A percentile compares a stretch with the other conserved stretches of the same genome.
phyloP scores from a whole-genome alignment of 2,797 vertebrate genomes.

The Notolabrus celidotus region DNA sequence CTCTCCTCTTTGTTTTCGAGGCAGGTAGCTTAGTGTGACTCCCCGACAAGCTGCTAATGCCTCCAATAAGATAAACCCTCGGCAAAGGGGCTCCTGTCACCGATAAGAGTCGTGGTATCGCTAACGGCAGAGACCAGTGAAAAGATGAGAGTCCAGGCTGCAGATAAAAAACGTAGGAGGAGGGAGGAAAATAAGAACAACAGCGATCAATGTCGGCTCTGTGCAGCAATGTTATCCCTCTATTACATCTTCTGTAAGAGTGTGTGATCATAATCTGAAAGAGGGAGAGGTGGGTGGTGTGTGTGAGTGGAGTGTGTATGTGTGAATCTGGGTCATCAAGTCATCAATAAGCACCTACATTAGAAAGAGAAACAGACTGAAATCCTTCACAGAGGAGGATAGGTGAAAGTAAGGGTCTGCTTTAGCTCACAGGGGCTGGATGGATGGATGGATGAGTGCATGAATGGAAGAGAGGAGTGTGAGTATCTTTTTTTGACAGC shows the following conservation, averaged over 20 bases:
- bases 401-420: constrained; percentile 22
- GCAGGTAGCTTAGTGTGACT: constrained; percentile 36
- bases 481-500: constrained; percentile 72
- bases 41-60: constrained; percentile 54
- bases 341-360: constrained; percentile 77
- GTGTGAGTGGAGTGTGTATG: constrained; percentile 27
- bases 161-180: constrained; percentile 71
- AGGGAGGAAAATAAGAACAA: constrained; percentile 68
- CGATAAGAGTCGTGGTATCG: constrained; percentile 65
- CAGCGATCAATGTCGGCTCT: constrained; percentile 50
- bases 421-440: constrained; percentile 29
- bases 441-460: constrained; percentile 50
- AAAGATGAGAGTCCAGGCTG: constrained; percentile 64
- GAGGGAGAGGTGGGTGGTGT: constrained; percentile 24
- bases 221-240: constrained; percentile 52
- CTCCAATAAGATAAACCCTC: constrained; percentile 67
- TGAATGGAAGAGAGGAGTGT: constrained; percentile 58
- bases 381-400: constrained; percentile 44
- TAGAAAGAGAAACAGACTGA: constrained; percentile 72
- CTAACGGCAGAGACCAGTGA: constrained; percentile 60
- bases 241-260: constrained; percentile 48
- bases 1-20: constrained; percentile 3
- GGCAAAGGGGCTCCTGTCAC: constrained; percentile 53
- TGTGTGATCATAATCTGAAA: constrained; percentile 56
- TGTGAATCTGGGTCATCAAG: constrained; percentile 57